Percentiles rank a stretch among this genome's conserved stretches.
phyloP scores from a whole-genome alignment of 35 echinoderm and acorn worm genomes.

The Ptychodera flava region DNA sequence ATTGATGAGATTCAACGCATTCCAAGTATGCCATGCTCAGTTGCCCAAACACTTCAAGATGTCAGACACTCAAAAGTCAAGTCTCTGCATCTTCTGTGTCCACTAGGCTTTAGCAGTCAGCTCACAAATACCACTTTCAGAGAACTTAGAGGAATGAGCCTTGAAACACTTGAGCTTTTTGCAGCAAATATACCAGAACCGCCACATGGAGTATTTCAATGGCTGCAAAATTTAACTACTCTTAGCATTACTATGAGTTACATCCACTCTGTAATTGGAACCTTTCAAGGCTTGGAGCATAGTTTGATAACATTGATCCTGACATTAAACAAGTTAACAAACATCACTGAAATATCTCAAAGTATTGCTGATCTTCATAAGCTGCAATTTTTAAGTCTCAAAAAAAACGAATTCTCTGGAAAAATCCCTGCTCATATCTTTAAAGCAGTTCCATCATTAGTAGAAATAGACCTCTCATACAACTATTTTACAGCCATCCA shows the following conservation, averaged over 20 bases:
- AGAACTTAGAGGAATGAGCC: background rate
- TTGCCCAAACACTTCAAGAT: background rate
- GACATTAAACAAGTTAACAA: background rate
- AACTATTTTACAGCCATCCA: background rate
- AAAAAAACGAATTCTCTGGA: background rate
- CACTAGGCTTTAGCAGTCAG: background rate
- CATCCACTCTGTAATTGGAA: background rate
- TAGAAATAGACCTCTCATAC: background rate
- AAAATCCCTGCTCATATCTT: background rate
- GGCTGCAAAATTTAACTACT: background rate
- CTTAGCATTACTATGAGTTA: background rate
- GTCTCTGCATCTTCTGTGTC: background rate
- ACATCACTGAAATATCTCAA: background rate
- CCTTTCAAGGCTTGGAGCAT: background rate
- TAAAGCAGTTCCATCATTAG: background rate
- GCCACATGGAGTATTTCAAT: background rate
- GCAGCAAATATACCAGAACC: background rate
- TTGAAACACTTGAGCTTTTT: background rate
- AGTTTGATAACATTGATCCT: background rate
- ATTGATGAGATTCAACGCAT: too few relatives aligned
- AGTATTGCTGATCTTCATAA: background rate
- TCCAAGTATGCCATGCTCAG: background rate
- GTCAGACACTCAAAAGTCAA: background rate
- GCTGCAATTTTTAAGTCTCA: background rate
- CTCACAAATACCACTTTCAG: background rate